A percentile compares a stretch with the other conserved stretches of the same genome.
Evolutionary conservation across 35 echinoderm and acorn worm genomes (phyloP).

Genomic region (Ophioderma brevispina): DNA sequence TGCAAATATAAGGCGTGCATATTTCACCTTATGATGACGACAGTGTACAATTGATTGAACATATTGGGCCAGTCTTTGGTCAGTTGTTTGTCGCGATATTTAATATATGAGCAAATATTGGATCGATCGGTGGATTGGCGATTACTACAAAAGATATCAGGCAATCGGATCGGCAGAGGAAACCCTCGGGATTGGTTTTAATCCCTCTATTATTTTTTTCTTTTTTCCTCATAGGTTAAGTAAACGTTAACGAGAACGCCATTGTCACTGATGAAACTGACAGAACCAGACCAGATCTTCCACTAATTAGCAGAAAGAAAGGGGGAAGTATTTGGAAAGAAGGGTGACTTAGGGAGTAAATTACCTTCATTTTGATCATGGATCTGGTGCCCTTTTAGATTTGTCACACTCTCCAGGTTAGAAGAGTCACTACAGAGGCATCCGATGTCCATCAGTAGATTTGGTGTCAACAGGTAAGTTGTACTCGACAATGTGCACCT

Average conservation of each 20-base stretch:
- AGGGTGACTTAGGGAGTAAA: slow-evolving; percentile 71
- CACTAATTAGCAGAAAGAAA: slow-evolving; percentile 70
- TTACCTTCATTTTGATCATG: slow-evolving; percentile 45
- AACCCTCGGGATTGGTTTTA: no score
- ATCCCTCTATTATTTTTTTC: no score
- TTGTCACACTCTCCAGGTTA: slow-evolving; percentile 64
- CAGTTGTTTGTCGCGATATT: no score
- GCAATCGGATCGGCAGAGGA: no score
- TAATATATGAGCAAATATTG: no score
- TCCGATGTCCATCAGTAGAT: slow-evolving; percentile 55
- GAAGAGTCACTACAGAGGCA: slow-evolving; percentile 61
- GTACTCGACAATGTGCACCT: no score
- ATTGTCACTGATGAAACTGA: slow-evolving; percentile 41
- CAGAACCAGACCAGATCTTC: slow-evolving; percentile 33
- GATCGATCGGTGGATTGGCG: no score
- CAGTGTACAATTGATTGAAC: no score
- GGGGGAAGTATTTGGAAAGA: slow-evolving; percentile 74
- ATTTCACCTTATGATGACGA: no score
- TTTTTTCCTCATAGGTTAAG: neutral
- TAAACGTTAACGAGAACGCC: slow-evolving; percentile 30
- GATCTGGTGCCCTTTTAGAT: slow-evolving; percentile 63
- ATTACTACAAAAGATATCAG: no score
- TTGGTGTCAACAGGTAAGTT: neutral
- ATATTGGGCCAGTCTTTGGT: no score
- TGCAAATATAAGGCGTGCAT: no score